These are phyloP conservation scores for Drosophila arawakana DNA, from an alignment of 1,140 invertebrate species.

Conservation along the genomic window DNA sequence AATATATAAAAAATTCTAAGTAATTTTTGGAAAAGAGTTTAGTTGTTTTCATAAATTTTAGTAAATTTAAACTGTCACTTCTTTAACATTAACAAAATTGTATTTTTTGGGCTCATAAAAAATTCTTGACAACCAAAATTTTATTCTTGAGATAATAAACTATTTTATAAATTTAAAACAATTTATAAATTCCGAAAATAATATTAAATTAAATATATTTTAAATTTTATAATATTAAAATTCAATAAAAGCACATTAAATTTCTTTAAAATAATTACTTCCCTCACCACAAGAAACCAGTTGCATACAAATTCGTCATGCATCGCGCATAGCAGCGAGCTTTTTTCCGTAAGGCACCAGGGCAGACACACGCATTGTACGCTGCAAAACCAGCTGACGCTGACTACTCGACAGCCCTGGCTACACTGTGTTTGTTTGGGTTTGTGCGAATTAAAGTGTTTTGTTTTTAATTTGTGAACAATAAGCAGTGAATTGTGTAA, in stretches of 20 bases:
- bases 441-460: conserved; percentile 35
- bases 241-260: neutral
- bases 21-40: too few species aligned
- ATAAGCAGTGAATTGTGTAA: conserved; percentile 44
- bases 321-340: conserved; percentile 47
- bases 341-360: conserved; percentile 59
- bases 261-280: neutral
- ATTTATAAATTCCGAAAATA: too few species aligned
- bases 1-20: too few species aligned
- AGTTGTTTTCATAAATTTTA: too few species aligned
- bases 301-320: conserved; percentile 16
- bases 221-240: too few species aligned
- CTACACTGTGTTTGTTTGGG: conserved; percentile 62
- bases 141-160: too few species aligned
- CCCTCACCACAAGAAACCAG: neutral
- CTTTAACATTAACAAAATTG: too few species aligned
- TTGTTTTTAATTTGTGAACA: conserved; percentile 36
- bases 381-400: conserved; percentile 31
- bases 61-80: too few species aligned
- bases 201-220: too few species aligned
- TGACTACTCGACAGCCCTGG: conserved; percentile 45
- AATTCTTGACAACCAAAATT: too few species aligned
- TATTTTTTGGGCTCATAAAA: too few species aligned
- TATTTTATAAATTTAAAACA: too few species aligned
- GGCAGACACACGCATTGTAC: conserved; percentile 32